A percentile compares a stretch with the other conserved stretches of the same genome.
Evolutionary conservation across 1,140 invertebrate species (phyloP).

Genomic region (Neuroterus valhalla): DNA sequence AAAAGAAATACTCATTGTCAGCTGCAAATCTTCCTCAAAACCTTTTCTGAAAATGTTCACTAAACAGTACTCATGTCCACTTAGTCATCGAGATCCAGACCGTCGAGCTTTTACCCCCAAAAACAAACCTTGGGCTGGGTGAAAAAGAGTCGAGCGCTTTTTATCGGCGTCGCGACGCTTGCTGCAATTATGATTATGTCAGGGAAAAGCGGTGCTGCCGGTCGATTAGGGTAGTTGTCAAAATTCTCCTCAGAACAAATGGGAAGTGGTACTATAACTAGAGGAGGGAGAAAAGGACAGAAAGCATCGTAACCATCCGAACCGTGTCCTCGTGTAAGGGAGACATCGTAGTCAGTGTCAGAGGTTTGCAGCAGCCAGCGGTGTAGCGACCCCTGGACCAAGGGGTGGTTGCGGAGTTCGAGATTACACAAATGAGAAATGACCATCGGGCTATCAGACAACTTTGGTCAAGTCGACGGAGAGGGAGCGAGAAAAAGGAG

Average conservation of each 20-base stretch:
- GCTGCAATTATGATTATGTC: conserved; percentile 68
- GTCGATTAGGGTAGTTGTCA: conserved; percentile 62
- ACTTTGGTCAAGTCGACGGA: conserved; percentile 54
- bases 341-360: conserved; percentile 14
- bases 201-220: conserved; percentile 50
- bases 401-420: conserved; percentile 44
- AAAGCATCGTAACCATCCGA: neutral
- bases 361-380: conserved; percentile 4
- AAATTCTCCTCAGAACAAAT: conserved; percentile 69
- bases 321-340: neutral
- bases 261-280: conserved; percentile 47
- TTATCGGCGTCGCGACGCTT: conserved; percentile 59
- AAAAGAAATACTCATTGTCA: no score
- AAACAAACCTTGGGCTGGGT: conserved; percentile 39
- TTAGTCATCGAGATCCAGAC: conserved; percentile 5
- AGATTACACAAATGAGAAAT: conserved; percentile 75
- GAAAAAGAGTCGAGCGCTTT: conserved; percentile 68
- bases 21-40: neutral
- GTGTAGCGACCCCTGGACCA: neutral
- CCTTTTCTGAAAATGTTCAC: neutral
- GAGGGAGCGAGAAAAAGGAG: conserved; percentile 38
- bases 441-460: conserved; percentile 67
- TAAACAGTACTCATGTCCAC: conserved; percentile 6
- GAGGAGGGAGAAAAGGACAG: conserved; percentile 32
- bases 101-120: conserved; percentile 31